These are phyloP conservation scores for Amphibalanus amphitrite DNA, from an alignment of 1,140 invertebrate genomes.

Conservation along the genomic window DNA sequence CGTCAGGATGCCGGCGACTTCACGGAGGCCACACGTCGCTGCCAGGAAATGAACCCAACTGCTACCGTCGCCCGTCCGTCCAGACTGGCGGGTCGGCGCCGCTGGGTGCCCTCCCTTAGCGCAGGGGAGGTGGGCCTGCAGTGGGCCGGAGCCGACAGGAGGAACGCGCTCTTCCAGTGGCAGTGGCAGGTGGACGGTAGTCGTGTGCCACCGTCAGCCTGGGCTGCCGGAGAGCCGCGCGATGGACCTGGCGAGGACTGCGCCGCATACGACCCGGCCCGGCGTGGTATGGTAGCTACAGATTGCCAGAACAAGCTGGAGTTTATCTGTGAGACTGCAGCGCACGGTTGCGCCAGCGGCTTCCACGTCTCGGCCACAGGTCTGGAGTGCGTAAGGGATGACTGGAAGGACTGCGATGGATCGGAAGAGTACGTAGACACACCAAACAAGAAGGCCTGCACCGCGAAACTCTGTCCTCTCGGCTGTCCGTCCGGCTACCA, in stretches of 20 bases:
- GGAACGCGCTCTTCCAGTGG: not conserved
- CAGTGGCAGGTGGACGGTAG: not conserved
- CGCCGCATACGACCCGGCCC: not conserved
- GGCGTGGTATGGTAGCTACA: not conserved
- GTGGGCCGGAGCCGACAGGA: not conserved
- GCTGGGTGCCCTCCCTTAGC: not conserved
- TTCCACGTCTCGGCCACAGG: not conserved
- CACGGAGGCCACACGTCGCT: not conserved
- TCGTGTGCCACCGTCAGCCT: not conserved
- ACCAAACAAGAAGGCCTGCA: not conserved
- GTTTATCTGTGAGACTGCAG: not conserved
- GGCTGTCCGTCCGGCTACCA: not conserved
- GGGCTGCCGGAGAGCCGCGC: no score
- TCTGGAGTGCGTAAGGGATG: no score
- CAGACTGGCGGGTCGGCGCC: no score
- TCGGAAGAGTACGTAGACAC: not conserved
- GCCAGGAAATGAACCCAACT: not conserved
- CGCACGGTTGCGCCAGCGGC: not conserved
- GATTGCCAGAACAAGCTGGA: not conserved
- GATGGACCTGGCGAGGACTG: not conserved
- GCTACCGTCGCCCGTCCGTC: not conserved
- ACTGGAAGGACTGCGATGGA: not conserved
- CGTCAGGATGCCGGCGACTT: not conserved
- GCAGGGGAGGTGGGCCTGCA: not conserved
- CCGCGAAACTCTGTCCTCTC: not conserved